Percentiles rank a stretch among this genome's conserved stretches.
These are phyloP conservation scores for Dipodomys spectabilis DNA, from an alignment of 2,113 vertebrate species.

Conservation along the genomic window DNA sequence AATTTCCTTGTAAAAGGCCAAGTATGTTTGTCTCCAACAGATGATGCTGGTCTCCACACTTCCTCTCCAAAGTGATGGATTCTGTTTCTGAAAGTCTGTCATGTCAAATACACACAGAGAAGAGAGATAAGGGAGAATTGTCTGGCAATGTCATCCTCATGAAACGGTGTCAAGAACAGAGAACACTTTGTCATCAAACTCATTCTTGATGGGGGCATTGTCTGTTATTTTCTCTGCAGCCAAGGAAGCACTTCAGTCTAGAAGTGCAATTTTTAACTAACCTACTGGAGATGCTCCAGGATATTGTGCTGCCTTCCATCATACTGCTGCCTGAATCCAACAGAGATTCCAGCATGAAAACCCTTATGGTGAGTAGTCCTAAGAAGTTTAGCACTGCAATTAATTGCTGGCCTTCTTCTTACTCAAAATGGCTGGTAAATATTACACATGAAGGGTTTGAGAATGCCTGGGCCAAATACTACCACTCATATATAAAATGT, in stretches of 20 bases:
- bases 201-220: background rate
- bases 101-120: background rate
- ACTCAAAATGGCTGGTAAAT: too few species aligned
- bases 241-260: background rate
- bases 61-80: background rate
- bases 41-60: background rate
- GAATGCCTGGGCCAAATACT: too few species aligned
- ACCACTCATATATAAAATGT: too few species aligned
- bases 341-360: background rate
- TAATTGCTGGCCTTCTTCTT: background rate
- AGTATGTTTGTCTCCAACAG: too few species aligned
- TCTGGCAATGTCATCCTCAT: background rate
- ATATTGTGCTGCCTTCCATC: background rate
- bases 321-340: background rate
- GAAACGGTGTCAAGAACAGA: slow-evolving; percentile 1
- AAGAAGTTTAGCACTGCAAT: background rate
- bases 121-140: background rate
- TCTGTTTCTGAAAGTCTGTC: background rate
- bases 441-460: too few species aligned
- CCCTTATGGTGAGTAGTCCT: background rate
- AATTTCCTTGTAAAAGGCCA: background rate
- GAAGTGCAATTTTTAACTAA: background rate
- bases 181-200: background rate
- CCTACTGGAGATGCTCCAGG: background rate
- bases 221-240: background rate